A percentile compares a stretch with the other conserved stretches of the same genome.
Conservation (phyloP, 2,888 invertebrate species). For the Ganaspis brasiliensis region DNA sequence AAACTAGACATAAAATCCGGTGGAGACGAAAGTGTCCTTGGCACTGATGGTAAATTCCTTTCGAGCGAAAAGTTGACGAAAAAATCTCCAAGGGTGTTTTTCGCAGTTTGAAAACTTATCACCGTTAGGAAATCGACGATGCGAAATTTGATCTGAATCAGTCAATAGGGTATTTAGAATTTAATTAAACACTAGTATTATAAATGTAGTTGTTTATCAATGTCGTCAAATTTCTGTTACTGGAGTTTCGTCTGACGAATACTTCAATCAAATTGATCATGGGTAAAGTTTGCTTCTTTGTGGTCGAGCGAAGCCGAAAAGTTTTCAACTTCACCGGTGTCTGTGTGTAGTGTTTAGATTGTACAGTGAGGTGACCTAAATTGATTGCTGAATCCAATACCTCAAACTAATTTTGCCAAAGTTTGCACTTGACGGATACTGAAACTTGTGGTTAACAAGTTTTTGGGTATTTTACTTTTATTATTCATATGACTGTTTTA, state of each 20-base stretch:
- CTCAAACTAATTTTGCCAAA: background rate
- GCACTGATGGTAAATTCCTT: constrained; percentile 19
- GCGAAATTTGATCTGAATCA: too few species aligned
- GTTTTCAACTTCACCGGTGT: background rate
- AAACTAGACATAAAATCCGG: constrained; percentile 7
- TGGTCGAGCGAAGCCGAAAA: background rate
- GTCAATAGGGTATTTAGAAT: too few species aligned
- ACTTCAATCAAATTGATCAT: background rate
- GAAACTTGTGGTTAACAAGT: too few species aligned
- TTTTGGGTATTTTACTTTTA: too few species aligned
- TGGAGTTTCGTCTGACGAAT: too few species aligned
- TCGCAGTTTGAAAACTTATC: too few species aligned
- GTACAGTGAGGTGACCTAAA: background rate
- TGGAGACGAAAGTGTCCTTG: background rate
- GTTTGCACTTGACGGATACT: too few species aligned
- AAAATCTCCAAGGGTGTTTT: background rate
- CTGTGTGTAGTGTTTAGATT: background rate
- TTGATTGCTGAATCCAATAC: background rate
- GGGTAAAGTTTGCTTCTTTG: constrained; percentile 24
- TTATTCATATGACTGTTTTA: too few species aligned
- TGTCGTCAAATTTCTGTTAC: too few species aligned
- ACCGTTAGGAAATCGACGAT: too few species aligned
- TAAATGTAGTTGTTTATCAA: too few species aligned
- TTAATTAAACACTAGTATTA: too few species aligned
- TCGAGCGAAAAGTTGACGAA: background rate